These are phyloP conservation scores for Murina feae DNA, from an alignment of 2,113 vertebrate genomes.

Conservation along the genomic window DNA sequence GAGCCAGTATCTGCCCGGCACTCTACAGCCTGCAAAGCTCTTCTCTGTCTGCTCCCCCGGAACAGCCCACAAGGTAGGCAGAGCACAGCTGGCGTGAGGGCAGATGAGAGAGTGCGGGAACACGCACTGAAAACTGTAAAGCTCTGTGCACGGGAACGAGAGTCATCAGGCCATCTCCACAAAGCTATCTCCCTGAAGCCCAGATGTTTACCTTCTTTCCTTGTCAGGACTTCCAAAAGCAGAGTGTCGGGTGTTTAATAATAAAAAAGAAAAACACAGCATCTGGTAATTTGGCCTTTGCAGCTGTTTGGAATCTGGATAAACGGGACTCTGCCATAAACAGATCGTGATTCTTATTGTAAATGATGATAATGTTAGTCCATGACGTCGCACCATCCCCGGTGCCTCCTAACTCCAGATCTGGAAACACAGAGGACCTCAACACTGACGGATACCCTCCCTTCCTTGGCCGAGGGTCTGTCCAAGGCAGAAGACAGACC, in stretches of 20 bases:
- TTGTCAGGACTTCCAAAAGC: slow-evolving; percentile 63
- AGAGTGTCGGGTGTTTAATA: slow-evolving; percentile 61
- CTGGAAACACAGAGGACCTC: slow-evolving; percentile 15
- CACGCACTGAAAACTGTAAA: not conserved
- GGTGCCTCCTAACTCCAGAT: slow-evolving; percentile 9
- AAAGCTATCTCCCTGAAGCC: slow-evolving; percentile 31
- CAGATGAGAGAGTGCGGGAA: not conserved
- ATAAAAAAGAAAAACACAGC: slow-evolving; percentile 65
- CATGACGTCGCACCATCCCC: slow-evolving; percentile 8
- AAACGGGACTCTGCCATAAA: slow-evolving; percentile 65
- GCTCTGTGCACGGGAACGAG: not conserved
- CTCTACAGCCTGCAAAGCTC: not conserved
- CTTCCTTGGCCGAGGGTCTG: not conserved
- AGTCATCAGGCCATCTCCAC: not conserved
- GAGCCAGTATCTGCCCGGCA: not conserved
- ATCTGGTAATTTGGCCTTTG: slow-evolving; percentile 65
- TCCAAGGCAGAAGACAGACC: not conserved
- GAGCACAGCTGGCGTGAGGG: not conserved
- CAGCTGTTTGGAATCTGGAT: slow-evolving; percentile 72
- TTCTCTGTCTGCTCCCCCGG: not conserved
- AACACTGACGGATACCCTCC: not conserved
- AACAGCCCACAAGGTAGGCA: slow-evolving; percentile 23
- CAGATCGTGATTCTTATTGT: slow-evolving; percentile 67
- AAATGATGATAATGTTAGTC: slow-evolving; percentile 57
- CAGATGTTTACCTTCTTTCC: slow-evolving; percentile 67